Conservation (phyloP, 2,113 vertebrate genomes). For the Colistium nudipinnis region DNA sequence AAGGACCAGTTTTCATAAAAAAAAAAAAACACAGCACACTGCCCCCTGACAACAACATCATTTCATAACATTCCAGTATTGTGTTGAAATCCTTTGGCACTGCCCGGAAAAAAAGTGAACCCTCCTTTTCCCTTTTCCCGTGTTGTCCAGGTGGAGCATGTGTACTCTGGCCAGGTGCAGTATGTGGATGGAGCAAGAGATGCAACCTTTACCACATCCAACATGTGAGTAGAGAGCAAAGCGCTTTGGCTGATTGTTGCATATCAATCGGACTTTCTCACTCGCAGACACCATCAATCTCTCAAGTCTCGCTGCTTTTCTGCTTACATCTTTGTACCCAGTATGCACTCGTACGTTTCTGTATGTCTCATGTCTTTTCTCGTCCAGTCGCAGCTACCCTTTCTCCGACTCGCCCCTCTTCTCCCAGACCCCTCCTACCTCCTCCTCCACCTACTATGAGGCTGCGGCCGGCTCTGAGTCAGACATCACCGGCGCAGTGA, state of each 20-base stretch:
- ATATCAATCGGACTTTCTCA: neutral
- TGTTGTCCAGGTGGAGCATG: slow-evolving; percentile 85
- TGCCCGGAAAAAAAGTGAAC: neutral
- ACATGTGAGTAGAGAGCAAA: slow-evolving; percentile 83
- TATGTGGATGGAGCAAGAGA: slow-evolving; percentile 88
- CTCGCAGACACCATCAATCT: neutral
- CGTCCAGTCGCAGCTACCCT: slow-evolving; percentile 83
- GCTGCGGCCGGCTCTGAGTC: slow-evolving; percentile 79
- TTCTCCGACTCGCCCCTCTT: slow-evolving; percentile 89
- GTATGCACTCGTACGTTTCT: neutral
- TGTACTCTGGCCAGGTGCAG: slow-evolving; percentile 89
- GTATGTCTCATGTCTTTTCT: neutral
- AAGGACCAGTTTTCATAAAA: too few relatives aligned
- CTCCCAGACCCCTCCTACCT: slow-evolving; percentile 81
- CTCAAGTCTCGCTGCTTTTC: neutral
- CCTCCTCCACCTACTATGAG: slow-evolving; percentile 85
- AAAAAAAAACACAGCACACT: neutral
- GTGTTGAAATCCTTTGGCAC: neutral
- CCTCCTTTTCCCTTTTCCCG: slow-evolving; percentile 25
- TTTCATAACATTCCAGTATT: neutral
- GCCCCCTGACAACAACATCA: neutral
- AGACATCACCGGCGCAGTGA: slow-evolving; percentile 81
- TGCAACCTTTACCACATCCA: slow-evolving; percentile 83
- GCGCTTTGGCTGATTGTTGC: neutral
- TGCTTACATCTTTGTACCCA: neutral